Conservation (phyloP, 2,888 invertebrate genomes). For the Laspeyria flexula region DNA sequence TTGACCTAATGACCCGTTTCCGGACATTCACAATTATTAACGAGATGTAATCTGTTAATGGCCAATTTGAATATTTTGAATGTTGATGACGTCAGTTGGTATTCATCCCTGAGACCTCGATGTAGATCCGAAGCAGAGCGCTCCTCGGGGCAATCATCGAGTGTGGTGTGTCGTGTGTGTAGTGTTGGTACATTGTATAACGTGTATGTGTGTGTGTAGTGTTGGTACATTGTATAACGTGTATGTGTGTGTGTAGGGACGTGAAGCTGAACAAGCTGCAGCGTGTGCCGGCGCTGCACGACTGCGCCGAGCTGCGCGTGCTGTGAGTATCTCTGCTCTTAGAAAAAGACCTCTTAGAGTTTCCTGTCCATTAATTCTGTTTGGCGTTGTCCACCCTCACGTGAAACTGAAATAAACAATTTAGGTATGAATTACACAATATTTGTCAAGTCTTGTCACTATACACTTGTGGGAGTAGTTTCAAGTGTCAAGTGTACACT, state of each 20-base stretch:
- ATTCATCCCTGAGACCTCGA: not conserved
- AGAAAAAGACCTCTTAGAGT: too few relatives aligned
- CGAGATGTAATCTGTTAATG: slow-evolving; percentile 21
- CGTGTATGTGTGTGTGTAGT: too few relatives aligned
- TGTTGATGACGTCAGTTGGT: slow-evolving; percentile 15
- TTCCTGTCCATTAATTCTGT: too few relatives aligned
- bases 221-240: too few relatives aligned
- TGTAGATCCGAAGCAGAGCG: not conserved
- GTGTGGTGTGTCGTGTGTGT: too few relatives aligned
- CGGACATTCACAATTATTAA: slow-evolving; percentile 17
- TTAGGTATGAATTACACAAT: too few relatives aligned
- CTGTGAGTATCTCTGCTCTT: slow-evolving; percentile 89
- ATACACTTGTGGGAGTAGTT: too few relatives aligned
- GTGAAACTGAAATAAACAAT: too few relatives aligned
- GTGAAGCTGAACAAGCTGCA: slow-evolving; percentile 93
- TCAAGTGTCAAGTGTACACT: too few relatives aligned
- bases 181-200: too few relatives aligned
- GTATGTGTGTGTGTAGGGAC: slow-evolving; percentile 87
- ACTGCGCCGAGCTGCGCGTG: slow-evolving; percentile 93
- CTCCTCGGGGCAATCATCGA: not conserved
- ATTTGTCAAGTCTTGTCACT: too few relatives aligned
- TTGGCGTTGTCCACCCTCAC: too few relatives aligned
- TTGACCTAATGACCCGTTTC: slow-evolving; percentile 39
- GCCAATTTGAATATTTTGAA: slow-evolving; percentile 21
- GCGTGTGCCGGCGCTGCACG: slow-evolving; percentile 90